Evolutionary conservation across 2,888 invertebrate genomes (phyloP), one percentile per base, ranked within the genome.

Genomic region (Cristatella mucedo): DNA sequence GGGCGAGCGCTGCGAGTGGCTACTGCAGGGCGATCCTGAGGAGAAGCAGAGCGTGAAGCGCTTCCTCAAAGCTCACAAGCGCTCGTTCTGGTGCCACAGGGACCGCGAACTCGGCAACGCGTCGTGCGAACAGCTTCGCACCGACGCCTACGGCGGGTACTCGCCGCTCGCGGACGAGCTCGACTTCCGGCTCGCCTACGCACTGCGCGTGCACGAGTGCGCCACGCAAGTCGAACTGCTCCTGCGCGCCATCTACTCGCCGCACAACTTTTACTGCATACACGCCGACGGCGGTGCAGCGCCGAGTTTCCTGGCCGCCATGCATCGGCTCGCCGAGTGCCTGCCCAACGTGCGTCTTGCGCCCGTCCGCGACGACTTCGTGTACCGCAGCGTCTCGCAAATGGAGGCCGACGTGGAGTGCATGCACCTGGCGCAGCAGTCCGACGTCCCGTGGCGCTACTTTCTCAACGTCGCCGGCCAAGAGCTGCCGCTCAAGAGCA

Each of bases 401-500:
- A 42, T 53, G 4, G 31, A 46, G 38, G 52, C 50, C 6, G 50
- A 49, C 24, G 40, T 53, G 2, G 47, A 45, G 26, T 53, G 53
- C 32, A 44, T 49, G 45, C 9, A 31, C 13, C 49, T 50, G 26
- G 20, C 44, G 7, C 16, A 43, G 11, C 32, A 26, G 1, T n/a
- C n/a, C n/a, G n/a, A n/a, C n/a, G 36, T 32, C 2, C 19, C 18
- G n/a, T 53, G 53, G 53, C 41, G 41, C 20, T 53, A 53, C 40
- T 46, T 46, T 37, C 29, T 53, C 21, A 53, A 53, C 36, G 11
- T 54, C 16, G 48, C 50, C 6, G 53, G 46, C 21, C 46, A 45
- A 7, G 53, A 53, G 33, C 44, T 51, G 22, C 53, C 53, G 9
- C 40, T 53, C 16, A 51, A 47, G 30, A 51, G 49, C 9, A 54